These are phyloP conservation scores for Sebastolobus altivelis DNA, from an alignment of 2,797 vertebrate genomes.

Conservation along the genomic window DNA sequence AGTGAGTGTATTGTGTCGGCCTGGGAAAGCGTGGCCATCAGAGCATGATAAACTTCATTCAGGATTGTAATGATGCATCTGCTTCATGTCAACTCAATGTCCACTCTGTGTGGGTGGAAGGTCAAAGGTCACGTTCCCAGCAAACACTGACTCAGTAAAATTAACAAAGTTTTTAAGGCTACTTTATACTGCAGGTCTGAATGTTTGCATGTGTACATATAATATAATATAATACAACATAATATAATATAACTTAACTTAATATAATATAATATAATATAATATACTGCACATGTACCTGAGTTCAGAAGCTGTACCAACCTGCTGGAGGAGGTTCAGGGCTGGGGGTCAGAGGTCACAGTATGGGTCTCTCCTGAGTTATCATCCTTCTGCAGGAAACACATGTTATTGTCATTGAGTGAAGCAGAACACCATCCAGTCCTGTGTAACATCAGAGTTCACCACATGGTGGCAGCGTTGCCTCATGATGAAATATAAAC, in stretches of 20 bases:
- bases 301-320: not conserved
- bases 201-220: not conserved
- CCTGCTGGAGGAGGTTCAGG: too few relatives aligned
- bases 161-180: not conserved
- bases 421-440: not conserved
- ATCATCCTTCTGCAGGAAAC: not conserved
- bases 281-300: not conserved
- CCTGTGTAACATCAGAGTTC: not conserved
- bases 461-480: slow-evolving; percentile 4
- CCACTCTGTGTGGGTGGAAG: slow-evolving; percentile 15
- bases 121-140: slow-evolving; percentile 1
- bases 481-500: not conserved
- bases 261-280: not conserved
- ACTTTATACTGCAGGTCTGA: not conserved
- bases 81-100: slow-evolving; percentile 33
- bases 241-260: too few relatives aligned
- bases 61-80: slow-evolving; percentile 12
- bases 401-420: too few relatives aligned
- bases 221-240: not conserved
- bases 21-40: slow-evolving; percentile 45
- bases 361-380: not conserved
- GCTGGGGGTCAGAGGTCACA: not conserved
- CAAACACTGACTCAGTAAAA: slow-evolving; percentile 8
- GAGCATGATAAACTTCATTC: not conserved
- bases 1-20: slow-evolving; percentile 38